phyloP scores from a whole-genome alignment of 2,797 vertebrate genomes.

The Hylomyscus alleni region DNA sequence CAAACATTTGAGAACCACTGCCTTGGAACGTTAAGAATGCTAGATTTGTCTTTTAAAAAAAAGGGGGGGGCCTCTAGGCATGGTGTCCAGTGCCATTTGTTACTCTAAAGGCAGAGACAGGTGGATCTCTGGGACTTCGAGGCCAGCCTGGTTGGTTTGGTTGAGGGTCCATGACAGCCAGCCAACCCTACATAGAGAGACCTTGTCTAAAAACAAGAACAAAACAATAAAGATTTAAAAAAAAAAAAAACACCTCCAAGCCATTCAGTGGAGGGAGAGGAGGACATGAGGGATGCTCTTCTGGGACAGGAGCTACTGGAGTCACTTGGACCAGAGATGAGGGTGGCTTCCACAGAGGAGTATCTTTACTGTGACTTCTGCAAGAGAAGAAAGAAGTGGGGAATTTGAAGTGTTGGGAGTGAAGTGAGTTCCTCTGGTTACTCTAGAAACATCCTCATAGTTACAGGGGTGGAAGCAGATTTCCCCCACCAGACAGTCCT shows the following conservation, averaged over 20 bases:
- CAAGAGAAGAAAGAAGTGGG: conserved; percentile 70
- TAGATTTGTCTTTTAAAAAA: background rate
- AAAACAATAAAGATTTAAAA: background rate
- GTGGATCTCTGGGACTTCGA: background rate
- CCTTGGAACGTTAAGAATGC: conserved; percentile 26
- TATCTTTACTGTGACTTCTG: conserved; percentile 77
- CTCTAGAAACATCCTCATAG: background rate
- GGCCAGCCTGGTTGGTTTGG: background rate
- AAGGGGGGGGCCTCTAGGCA: background rate
- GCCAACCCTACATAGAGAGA: background rate
- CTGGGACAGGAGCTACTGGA: background rate
- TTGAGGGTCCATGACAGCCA: background rate
- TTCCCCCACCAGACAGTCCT: background rate
- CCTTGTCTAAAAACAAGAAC: background rate
- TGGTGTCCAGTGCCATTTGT: background rate
- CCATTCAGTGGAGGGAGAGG: background rate
- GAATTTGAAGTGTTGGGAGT: background rate
- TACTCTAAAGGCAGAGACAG: background rate
- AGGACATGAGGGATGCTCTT: background rate
- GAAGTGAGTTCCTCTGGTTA: background rate
- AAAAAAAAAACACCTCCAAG: background rate
- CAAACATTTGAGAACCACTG: conserved; percentile 54
- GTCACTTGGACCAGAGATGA: conserved; percentile 1
- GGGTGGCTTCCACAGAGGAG: background rate
- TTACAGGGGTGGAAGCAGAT: background rate